Evolutionary conservation across 2,888 invertebrate species (phyloP).

Genomic region (Tribolium freemani): DNA sequence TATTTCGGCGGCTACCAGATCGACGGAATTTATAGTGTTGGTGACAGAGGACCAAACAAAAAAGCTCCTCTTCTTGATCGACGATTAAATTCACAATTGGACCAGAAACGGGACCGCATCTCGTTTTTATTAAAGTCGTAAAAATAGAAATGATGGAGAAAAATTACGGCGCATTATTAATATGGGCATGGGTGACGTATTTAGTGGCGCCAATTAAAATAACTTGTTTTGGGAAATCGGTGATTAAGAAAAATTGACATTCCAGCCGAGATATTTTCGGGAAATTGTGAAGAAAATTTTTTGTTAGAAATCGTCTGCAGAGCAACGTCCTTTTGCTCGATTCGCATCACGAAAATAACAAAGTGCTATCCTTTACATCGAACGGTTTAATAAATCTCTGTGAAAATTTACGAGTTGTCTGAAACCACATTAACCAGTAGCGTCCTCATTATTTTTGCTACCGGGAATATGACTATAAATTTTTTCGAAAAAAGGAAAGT

Average conservation of each 20-base stretch:
- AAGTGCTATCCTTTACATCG: conserved; percentile 18
- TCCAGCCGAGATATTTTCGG: background rate
- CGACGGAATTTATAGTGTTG: conserved; percentile 43
- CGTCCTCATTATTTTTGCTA: conserved; percentile 28
- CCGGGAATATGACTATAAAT: conserved; percentile 24
- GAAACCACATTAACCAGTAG: conserved; percentile 3
- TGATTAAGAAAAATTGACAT: background rate
- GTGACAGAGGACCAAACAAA: conserved; percentile 22
- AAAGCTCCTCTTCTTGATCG: conserved; percentile 16
- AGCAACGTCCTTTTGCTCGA: background rate
- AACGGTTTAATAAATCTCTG: conserved; percentile 15
- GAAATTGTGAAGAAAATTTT: background rate
- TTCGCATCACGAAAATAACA: background rate
- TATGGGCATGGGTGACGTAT: conserved; percentile 21
- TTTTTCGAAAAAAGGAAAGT: conserved; percentile 45
- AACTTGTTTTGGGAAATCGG: background rate
- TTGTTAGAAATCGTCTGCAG: background rate
- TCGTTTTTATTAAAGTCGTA: conserved; percentile 8
- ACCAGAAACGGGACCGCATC: conserved; percentile 1
- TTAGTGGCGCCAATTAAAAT: conserved; percentile 14
- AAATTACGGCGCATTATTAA: conserved; percentile 2
- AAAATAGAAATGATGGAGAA: conserved; percentile 13
- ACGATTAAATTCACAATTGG: conserved; percentile 26
- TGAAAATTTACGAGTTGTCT: conserved; percentile 26
- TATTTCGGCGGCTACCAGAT: conserved; percentile 49